Evolutionary conservation across 2,888 invertebrate genomes (phyloP), one percentile per base, ranked within the genome.

Genomic region (Trachelus troglodyta): DNA sequence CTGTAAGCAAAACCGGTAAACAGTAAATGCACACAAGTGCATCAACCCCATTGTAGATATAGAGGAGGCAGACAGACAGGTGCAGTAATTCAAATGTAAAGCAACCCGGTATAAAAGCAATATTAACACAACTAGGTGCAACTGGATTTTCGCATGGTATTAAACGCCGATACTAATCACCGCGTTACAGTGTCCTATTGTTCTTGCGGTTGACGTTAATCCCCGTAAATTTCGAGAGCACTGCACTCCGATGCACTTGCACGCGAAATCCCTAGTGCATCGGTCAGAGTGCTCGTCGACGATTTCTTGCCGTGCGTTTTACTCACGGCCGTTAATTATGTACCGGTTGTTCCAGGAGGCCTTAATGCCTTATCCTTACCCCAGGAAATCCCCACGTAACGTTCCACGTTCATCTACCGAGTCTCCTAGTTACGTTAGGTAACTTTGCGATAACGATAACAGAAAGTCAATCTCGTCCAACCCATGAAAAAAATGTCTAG

Each of bases 101-200:
- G 23, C 56, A 23, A 56, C 56, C 56, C 56, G 56, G 56, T 56
- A 56, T 56, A 56, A 56, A 56, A 23, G 23, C 56, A 56, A 56
- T 56, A 56, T 56, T 56, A 56, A 23, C 56, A 56, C 56, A 56
- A 56, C 23, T 56, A 56, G 56, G 6, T 56, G 23, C 23, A 56
- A 56, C 15, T 71, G 71, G 31, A 71, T 33, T 71, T 33, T 71
- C 71, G 31, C 71, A 9, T 56, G 56, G 56, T 56, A 56, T 23
- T 23, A 56, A 56, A 56, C 56, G 56, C 56, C 56, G 31, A 71
- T 71, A 71, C 71, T 71, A 71, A 71, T 71, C 71, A n/a, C 71
- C 33, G 12, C 31, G 33, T 23, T 23, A 23, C 56, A 31, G 33
- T 33, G 33, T 71, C 71, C 31, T 33, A 31, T 23, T 15, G 71